These are phyloP conservation scores for Epinotia bilunana DNA, from an alignment of 2,888 invertebrate species.

Conservation along the genomic window DNA sequence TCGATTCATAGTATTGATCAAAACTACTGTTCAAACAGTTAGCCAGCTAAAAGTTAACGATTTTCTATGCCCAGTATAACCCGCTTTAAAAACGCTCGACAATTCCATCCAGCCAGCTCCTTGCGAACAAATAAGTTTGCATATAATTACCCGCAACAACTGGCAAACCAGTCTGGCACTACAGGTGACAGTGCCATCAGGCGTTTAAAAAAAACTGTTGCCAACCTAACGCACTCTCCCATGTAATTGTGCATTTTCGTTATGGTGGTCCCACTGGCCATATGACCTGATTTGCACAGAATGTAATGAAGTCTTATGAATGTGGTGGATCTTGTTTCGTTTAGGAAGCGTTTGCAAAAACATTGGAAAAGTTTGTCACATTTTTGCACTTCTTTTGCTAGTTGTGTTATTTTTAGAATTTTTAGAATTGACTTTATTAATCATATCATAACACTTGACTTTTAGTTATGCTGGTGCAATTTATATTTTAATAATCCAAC, in stretches of 20 bases:
- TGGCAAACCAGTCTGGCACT: conserved; percentile 43
- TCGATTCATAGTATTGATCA: not conserved
- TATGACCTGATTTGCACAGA: conserved; percentile 57
- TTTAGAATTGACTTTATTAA: not conserved
- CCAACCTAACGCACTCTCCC: conserved; percentile 59
- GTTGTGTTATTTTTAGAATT: not conserved
- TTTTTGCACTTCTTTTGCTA: not conserved
- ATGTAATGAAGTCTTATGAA: conserved; percentile 55
- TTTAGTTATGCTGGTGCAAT: conserved; percentile 8
- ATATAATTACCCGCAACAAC: conserved; percentile 40
- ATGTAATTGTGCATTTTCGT: conserved; percentile 57
- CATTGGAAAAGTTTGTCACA: not conserved
- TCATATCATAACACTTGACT: not conserved
- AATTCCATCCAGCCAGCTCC: conserved; percentile 23
- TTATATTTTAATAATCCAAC: conserved; percentile 2
- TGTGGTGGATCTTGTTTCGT: conserved; percentile 35
- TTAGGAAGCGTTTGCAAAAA: conserved; percentile 12
- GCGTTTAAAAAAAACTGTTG: conserved; percentile 41
- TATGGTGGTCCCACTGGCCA: conserved; percentile 64
- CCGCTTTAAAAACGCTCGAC: not conserved
- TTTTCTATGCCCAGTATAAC: conserved; percentile 7
- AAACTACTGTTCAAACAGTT: not conserved
- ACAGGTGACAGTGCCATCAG: conserved; percentile 45
- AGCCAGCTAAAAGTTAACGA: not conserved
- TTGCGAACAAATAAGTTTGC: conserved; percentile 41